Conservation (phyloP, 2,113 vertebrate genomes). For the sheep (Ovis aries) region ARS-UI_Ramb_v3.0 NC_056057.1:78138001-78138500, state of each 20-base stretch:
- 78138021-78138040: neutral
- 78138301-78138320: neutral
- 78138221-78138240: neutral
- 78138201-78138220: neutral
- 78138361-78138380: neutral
- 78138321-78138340: neutral
- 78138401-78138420: too few relatives aligned
- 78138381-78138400: neutral
- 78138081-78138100: too few relatives aligned
- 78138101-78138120: neutral
- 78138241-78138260: conserved; percentile 9
- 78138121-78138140: too few relatives aligned
- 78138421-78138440: neutral
- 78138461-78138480: neutral
- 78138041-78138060: neutral
- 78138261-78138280: neutral
- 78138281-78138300: conserved; percentile 37
- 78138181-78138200: neutral
- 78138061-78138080: neutral
- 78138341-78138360: neutral
- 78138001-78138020: neutral
- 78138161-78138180: neutral
- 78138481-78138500: neutral
- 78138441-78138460: neutral
- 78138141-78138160: neutral